Percentiles rank a stretch among this genome's conserved stretches.
These are phyloP conservation scores for Boulengeromyrus knoepffleri DNA, from an alignment of 2,113 vertebrate genomes.

Conservation along the genomic window DNA sequence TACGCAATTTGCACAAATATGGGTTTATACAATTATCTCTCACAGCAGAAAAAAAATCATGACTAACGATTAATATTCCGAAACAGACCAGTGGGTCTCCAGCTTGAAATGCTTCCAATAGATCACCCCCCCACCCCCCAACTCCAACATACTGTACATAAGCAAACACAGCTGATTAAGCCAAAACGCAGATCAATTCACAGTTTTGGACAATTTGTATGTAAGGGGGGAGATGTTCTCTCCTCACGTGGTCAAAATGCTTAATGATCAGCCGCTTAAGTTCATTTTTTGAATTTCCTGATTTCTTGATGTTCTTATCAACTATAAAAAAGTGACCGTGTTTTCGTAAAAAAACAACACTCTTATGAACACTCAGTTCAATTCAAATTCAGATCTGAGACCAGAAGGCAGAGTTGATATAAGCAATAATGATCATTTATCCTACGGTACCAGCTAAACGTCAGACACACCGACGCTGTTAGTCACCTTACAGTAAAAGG, in stretches of 20 bases:
- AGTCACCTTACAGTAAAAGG: background rate
- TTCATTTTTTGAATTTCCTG: background rate
- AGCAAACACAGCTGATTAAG: background rate
- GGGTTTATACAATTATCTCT: constrained; percentile 59
- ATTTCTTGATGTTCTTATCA: background rate
- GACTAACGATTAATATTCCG: constrained; percentile 47
- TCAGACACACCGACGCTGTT: background rate
- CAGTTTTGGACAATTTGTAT: background rate
- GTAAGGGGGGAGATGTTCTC: background rate
- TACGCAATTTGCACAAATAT: constrained; percentile 49
- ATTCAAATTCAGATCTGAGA: background rate
- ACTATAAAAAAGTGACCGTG: background rate
- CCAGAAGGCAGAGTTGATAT: background rate
- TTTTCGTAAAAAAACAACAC: background rate
- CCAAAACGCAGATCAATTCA: background rate
- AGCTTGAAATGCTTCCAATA: background rate
- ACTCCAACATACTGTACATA: background rate
- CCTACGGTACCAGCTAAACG: background rate
- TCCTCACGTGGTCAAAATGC: background rate
- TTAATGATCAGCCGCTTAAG: background rate
- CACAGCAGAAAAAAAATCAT: constrained; percentile 45
- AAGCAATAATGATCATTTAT: background rate
- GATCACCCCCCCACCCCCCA: background rate
- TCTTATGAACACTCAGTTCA: background rate
- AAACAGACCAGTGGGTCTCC: background rate